Percentiles rank a stretch among this genome's conserved stretches.
phyloP scores from a whole-genome alignment of 2,797 vertebrate genomes.

The Poliocrania exsul region DNA sequence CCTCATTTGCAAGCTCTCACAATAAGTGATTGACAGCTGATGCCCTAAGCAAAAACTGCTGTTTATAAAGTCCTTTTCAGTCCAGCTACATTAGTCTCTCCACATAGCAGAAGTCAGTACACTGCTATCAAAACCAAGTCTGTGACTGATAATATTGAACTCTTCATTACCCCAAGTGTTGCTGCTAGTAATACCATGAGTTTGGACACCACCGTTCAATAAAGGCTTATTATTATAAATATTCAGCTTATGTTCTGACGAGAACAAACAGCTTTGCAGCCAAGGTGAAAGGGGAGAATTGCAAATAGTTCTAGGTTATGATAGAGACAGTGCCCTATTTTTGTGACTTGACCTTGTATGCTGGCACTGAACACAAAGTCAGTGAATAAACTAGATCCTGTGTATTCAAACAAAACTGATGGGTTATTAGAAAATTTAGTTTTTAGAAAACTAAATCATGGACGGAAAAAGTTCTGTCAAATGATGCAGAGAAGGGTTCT shows the following conservation, averaged over 20 bases:
- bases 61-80: conserved; percentile 60
- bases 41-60: conserved; percentile 60
- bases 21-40: conserved; percentile 30
- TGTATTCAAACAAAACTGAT: not conserved
- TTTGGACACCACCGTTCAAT: conserved; percentile 4
- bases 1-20: conserved; percentile 53
- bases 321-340: conserved; percentile 16
- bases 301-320: conserved; percentile 31
- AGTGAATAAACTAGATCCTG: not conserved
- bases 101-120: not conserved
- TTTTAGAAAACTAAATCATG: not conserved
- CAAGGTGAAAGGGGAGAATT: conserved; percentile 29
- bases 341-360: not conserved
- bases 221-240: conserved; percentile 55
- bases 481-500: not conserved
- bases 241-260: not conserved
- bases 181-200: conserved; percentile 47
- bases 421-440: not conserved
- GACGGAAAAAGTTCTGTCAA: not conserved
- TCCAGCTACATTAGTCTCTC: conserved; percentile 42
- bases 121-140: conserved; percentile 6
- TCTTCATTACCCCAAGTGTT: conserved; percentile 56
- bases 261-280: conserved; percentile 35
- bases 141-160: conserved; percentile 49
- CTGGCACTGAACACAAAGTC: not conserved